phyloP scores from a whole-genome alignment of 2,113 vertebrate genomes.

The Piprites chloris region DNA sequence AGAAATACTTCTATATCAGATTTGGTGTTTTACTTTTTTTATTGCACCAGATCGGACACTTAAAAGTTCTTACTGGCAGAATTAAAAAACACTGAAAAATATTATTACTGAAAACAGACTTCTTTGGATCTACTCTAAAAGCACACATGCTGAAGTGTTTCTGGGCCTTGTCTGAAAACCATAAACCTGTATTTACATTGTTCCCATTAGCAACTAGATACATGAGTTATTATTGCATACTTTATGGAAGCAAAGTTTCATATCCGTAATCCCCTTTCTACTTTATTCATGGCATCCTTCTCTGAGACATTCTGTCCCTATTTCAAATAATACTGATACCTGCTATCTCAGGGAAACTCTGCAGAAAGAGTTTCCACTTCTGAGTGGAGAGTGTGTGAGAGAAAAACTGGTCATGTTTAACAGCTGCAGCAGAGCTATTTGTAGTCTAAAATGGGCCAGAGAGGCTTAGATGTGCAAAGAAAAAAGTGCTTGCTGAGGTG shows the following conservation, averaged over 20 bases:
- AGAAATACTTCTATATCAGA: not conserved
- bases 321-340: not conserved
- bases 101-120: not conserved
- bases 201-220: not conserved
- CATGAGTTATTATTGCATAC: not conserved
- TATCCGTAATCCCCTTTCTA: not conserved
- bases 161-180: not conserved
- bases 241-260: not conserved
- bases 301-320: not conserved
- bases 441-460: conserved; percentile 12
- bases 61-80: not conserved
- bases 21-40: not conserved
- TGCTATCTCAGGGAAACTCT: not conserved
- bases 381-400: not conserved
- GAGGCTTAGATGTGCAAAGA: not conserved
- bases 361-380: not conserved
- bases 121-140: not conserved
- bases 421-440: conserved; percentile 47
- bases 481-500: conserved; percentile 1
- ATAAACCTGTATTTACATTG: not conserved
- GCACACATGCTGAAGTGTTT: not conserved
- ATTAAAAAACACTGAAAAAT: not conserved
- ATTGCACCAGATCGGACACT: not conserved
- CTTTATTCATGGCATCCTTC: not conserved
- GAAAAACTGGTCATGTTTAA: not conserved